A percentile compares a stretch with the other conserved stretches of the same genome.
phyloP scores from a whole-genome alignment of 2,113 vertebrate species.

The Clarias magur region DNA sequence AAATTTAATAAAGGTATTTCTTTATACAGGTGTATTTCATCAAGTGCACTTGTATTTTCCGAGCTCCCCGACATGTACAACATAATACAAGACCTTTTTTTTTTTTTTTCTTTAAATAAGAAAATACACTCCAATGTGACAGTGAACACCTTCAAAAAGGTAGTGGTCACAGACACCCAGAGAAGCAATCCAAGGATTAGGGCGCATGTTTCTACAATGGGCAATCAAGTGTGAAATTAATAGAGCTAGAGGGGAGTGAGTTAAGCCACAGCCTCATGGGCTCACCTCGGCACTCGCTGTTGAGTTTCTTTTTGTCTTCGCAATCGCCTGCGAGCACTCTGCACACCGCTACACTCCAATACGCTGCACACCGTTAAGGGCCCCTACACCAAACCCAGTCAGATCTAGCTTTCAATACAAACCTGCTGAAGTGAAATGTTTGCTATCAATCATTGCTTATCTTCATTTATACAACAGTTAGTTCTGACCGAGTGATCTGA shows the following conservation, averaged over 20 bases:
- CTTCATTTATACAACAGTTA: too few relatives aligned
- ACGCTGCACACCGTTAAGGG: slow-evolving; percentile 4
- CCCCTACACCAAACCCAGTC: slow-evolving; percentile 18
- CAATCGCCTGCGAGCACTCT: slow-evolving; percentile 35
- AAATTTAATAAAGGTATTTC: background rate
- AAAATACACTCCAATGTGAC: slow-evolving; percentile 35
- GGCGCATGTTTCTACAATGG: slow-evolving; percentile 40
- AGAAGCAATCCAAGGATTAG: slow-evolving; percentile 50
- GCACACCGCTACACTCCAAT: slow-evolving; percentile 12
- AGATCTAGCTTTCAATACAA: background rate
- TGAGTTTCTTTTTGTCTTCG: slow-evolving; percentile 49
- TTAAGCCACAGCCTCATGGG: slow-evolving; percentile 38
- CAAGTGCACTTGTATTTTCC: slow-evolving; percentile 16
- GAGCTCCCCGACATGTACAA: background rate
- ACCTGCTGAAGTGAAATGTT: slow-evolving; percentile 29
- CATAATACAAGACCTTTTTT: slow-evolving; percentile 1
- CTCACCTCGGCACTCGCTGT: slow-evolving; percentile 42
- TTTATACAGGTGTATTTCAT: slow-evolving; percentile 14
- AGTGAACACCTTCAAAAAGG: slow-evolving; percentile 26
- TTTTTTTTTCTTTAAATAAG: background rate
- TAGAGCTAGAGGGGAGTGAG: slow-evolving; percentile 39
- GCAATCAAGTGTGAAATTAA: slow-evolving; percentile 60
- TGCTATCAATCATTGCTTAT: slow-evolving; percentile 14
- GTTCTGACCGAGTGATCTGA: too few relatives aligned
- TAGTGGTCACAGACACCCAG: slow-evolving; percentile 40